These are phyloP conservation scores for Cecropterus lyciades DNA, from an alignment of 1,140 invertebrate species.

Conservation along the genomic window DNA sequence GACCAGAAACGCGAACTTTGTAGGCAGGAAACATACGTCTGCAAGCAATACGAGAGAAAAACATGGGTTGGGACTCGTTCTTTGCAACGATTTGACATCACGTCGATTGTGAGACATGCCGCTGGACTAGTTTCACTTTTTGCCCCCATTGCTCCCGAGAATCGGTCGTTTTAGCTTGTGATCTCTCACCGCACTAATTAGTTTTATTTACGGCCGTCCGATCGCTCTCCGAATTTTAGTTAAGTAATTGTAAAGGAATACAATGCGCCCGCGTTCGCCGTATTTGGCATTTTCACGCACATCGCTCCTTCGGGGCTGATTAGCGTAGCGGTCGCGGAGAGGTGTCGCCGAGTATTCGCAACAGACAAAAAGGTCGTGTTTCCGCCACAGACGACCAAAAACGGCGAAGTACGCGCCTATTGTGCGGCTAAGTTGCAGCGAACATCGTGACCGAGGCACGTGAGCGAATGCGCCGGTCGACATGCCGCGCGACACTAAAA, in stretches of 20 bases:
- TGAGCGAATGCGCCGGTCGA: slow-evolving; percentile 55
- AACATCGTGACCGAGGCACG: slow-evolving; percentile 56
- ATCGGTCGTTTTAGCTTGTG: slow-evolving; percentile 75
- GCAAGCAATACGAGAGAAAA: slow-evolving; percentile 86
- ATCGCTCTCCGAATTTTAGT: slow-evolving; percentile 32
- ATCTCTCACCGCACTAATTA: slow-evolving; percentile 73
- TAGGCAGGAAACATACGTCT: slow-evolving; percentile 97
- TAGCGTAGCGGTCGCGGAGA: slow-evolving; percentile 39
- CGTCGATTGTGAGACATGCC: slow-evolving; percentile 78
- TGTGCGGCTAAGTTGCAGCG: slow-evolving; percentile 54
- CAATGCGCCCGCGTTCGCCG: slow-evolving; percentile 22
- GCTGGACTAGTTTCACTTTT: slow-evolving; percentile 77
- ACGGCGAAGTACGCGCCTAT: slow-evolving; percentile 53
- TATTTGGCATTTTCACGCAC: slow-evolving; percentile 33
- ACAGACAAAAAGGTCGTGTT: slow-evolving; percentile 57
- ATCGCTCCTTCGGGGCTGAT: slow-evolving; percentile 41
- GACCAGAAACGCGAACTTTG: slow-evolving; percentile 95
- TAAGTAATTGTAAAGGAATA: slow-evolving; percentile 31
- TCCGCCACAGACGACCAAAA: slow-evolving; percentile 61
- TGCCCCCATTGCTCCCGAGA: slow-evolving; percentile 60
- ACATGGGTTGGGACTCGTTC: slow-evolving; percentile 86
- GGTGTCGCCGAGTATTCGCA: slow-evolving; percentile 62
- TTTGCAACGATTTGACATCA: slow-evolving; percentile 79
- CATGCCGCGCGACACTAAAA: slow-evolving; percentile 43
- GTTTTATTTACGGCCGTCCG: slow-evolving; percentile 36